Conservation (phyloP, 2,888 invertebrate species). For the Xestia sexstrigata region DNA sequence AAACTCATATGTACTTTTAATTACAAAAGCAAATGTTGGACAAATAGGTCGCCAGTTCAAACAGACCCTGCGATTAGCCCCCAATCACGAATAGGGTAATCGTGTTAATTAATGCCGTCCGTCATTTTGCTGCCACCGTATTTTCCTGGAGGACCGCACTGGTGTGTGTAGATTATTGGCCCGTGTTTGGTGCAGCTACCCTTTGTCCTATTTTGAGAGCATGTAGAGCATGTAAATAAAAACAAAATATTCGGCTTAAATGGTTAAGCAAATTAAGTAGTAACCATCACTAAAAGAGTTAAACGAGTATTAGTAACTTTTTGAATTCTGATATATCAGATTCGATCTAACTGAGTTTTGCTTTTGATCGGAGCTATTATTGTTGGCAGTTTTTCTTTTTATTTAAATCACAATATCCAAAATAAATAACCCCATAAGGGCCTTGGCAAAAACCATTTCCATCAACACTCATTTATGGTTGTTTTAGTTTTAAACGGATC, state of each 20-base stretch:
- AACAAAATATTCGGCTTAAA: background rate
- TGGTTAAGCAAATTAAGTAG: too few relatives aligned
- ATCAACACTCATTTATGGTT: too few relatives aligned
- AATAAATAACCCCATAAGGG: background rate
- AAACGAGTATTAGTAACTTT: background rate
- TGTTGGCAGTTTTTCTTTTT: background rate
- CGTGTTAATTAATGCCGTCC: slow-evolving; percentile 84
- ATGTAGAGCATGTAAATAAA: background rate
- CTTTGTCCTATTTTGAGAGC: slow-evolving; percentile 12
- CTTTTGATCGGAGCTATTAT: background rate
- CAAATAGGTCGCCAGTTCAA: slow-evolving; percentile 80
- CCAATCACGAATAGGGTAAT: slow-evolving; percentile 85
- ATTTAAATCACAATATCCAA: background rate
- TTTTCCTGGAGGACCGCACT: slow-evolving; percentile 59
- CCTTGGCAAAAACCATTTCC: background rate
- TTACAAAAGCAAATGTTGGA: slow-evolving; percentile 83
- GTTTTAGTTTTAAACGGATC: background rate
- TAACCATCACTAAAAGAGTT: background rate
- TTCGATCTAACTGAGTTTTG: background rate
- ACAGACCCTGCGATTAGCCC: slow-evolving; percentile 80
- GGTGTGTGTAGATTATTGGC: slow-evolving; percentile 42
- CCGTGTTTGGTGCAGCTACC: slow-evolving; percentile 25
- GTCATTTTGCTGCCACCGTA: slow-evolving; percentile 75
- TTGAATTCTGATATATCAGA: background rate
- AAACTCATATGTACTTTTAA: slow-evolving; percentile 79